Base-by-base conservation (phyloP, 2,113 vertebrate genomes). In the Corythornis madagascariensis region DNA sequence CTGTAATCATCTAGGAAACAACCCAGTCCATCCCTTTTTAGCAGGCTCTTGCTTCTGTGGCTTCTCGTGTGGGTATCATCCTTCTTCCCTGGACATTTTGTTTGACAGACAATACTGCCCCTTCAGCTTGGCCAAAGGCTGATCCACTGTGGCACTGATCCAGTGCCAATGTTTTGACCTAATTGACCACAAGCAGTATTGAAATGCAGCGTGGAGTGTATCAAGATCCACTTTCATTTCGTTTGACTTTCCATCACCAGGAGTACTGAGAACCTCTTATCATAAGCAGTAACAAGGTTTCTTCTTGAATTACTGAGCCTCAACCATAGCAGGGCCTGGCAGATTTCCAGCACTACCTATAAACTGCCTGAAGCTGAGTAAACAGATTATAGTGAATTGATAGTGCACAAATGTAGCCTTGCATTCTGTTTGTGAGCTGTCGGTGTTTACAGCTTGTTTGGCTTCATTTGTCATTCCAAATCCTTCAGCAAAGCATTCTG, bases 331-430 rank as follows among this genome's bases (percentile, higher is more conserved):
- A 72, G 61, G 47, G 72, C 18, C 61, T 94, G 93, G 92, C 86
- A 77, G 60, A 40, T 60, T 78, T 92, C 93, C 90, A 94, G 83
- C 52, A 56, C 50, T 90, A 83, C 90, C 88, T 93, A 83, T 95
- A 86, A 93, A 88, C 72, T 56, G 92, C 65, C 78, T 94, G 75
- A 86, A 87, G 84, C 86, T 18, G 45, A 93, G 82, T 90, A 96
- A 95, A 93, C 83, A 93, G 94, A 96, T 93, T 80, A 64, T 20
- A 72, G 78, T 86, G 92, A 92, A 94, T 94, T 94, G 94, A 94
- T 42, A 90, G 83, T 22, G 50, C 56, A 71, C 90, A 79, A 95
- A 95, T 90, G 84, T 88, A 93, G 84, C 70, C 47, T 92, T 72
- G 83, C 38, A 6, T 89, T 94, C 73, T 90, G 70, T 77, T 84